These are phyloP conservation scores for Chrysaora quinquecirrha DNA, from an alignment of 30 jellyfish, hydroid and myxozoan species.

Conservation along the genomic window DNA sequence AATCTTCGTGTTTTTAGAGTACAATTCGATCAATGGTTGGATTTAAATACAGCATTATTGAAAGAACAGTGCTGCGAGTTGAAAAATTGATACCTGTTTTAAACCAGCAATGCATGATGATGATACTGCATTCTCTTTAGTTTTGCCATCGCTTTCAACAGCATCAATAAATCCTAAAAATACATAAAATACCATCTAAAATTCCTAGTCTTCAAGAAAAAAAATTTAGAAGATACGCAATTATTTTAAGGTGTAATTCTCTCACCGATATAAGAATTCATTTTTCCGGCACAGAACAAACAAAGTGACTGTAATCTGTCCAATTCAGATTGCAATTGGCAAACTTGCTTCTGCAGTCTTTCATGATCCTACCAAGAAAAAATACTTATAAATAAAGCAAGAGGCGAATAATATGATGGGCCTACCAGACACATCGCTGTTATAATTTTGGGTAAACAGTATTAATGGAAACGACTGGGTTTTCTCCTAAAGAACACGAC, in stretches of 20 bases:
- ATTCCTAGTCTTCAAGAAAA: background rate
- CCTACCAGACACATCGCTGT: too few species aligned
- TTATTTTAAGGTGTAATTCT: background rate
- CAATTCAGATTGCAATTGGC: constrained; percentile 76
- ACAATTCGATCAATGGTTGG: background rate
- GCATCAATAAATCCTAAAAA: constrained; percentile 54
- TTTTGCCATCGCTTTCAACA: background rate
- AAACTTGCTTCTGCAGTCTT: constrained; percentile 83
- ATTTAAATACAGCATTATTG: background rate
- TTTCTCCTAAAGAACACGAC: too few species aligned
- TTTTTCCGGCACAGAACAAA: constrained; percentile 89
- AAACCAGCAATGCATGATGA: constrained; percentile 74
- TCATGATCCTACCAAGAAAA: constrained; percentile 73
- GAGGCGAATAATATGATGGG: too few species aligned
- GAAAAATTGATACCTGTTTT: constrained; percentile 76
- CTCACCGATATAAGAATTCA: constrained; percentile 91
- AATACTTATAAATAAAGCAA: too few species aligned
- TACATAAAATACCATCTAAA: background rate
- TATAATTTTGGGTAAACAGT: too few species aligned
- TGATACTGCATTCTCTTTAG: constrained; percentile 45
- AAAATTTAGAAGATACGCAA: background rate
- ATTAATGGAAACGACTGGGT: too few species aligned
- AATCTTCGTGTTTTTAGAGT: background rate
- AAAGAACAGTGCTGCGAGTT: background rate
- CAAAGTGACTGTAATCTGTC: constrained; percentile 81